A percentile compares a stretch with the other conserved stretches of the same genome.
Conservation (phyloP, 2,888 invertebrate species). For the Tetragnatha montana region DNA sequence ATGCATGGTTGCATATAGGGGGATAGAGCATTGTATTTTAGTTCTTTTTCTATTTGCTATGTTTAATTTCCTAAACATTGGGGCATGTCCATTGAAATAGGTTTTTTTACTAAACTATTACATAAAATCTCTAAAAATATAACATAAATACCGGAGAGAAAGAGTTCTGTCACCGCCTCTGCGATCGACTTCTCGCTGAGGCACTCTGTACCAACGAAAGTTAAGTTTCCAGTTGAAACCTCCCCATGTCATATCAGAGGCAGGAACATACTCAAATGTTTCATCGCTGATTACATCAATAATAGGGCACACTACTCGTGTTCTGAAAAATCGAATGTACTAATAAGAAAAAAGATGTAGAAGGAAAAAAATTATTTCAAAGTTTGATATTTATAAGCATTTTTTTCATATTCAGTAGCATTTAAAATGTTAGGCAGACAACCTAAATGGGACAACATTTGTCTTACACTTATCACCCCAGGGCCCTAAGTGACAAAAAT, state of each 20-base stretch:
- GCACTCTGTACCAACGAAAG: conserved; percentile 99
- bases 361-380: not conserved
- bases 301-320: conserved; percentile 97
- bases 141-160: conserved; percentile 78
- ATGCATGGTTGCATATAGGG: no score
- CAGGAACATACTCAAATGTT: conserved; percentile 98
- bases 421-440: no score
- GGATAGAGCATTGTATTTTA: no score
- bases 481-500: no score
- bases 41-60: no score
- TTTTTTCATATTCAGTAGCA: no score
- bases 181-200: conserved; percentile 96
- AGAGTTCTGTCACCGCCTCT: conserved; percentile 93
- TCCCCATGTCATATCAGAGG: conserved; percentile 99
- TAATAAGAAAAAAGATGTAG: not conserved
- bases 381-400: no score
- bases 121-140: not conserved
- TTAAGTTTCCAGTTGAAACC: conserved; percentile 99
- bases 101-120: not conserved
- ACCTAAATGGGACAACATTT: no score
- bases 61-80: no score
- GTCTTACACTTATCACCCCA: no score
- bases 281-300: conserved; percentile 99
- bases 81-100: not conserved
- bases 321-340: conserved; percentile 77